Evolutionary conservation across 2,797 vertebrate species (phyloP).

Genomic region (Hydrolagus colliei): DNA sequence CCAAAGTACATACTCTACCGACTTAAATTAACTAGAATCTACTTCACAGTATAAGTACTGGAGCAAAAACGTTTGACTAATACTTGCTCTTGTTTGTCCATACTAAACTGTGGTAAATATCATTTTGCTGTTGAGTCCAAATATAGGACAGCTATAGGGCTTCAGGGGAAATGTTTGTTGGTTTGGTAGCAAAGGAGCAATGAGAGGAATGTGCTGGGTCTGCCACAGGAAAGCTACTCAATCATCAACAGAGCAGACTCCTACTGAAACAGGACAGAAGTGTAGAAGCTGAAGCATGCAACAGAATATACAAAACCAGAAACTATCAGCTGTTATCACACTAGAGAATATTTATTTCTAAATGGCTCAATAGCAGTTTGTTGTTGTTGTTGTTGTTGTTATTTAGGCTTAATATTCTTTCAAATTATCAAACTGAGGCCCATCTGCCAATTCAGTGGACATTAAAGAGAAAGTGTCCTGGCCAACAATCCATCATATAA

Average conservation of each 20-base stretch:
- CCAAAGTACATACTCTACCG: too few relatives aligned
- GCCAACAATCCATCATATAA: too few relatives aligned
- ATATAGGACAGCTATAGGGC: neutral
- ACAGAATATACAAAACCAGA: too few relatives aligned
- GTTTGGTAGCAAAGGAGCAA: conserved; percentile 13
- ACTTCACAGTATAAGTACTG: too few relatives aligned
- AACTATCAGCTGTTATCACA: too few relatives aligned
- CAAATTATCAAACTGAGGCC: too few relatives aligned
- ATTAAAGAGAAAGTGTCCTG: too few relatives aligned
- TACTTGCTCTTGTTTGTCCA: neutral
- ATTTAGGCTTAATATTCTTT: too few relatives aligned
- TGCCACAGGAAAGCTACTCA: neutral
- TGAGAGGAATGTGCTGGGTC: neutral
- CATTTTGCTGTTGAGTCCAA: neutral
- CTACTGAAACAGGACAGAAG: neutral
- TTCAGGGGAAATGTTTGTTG: conserved; percentile 2
- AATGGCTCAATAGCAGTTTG: too few relatives aligned
- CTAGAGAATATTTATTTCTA: too few relatives aligned
- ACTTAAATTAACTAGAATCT: neutral
- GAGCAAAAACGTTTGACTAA: neutral
- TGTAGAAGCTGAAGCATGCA: neutral
- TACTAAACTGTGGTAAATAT: neutral
- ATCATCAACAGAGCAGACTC: neutral
- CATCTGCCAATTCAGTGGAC: too few relatives aligned
- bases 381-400: too few relatives aligned